Evolutionary conservation across 1,140 invertebrate species (phyloP).

Genomic region (Acromyrmex echinatior): DNA sequence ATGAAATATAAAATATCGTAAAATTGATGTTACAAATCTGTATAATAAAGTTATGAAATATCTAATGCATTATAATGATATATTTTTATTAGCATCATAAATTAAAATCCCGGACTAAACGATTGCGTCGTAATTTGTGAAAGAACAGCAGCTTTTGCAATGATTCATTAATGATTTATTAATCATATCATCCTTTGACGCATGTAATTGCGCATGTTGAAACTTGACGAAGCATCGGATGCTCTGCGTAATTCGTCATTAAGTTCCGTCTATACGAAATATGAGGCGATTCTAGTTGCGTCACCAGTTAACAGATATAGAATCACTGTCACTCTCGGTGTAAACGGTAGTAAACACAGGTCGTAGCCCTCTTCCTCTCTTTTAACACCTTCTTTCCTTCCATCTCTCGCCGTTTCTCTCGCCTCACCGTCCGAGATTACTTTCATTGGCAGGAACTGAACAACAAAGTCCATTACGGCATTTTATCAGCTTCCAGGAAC

Average conservation of each 20-base stretch:
- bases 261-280: constrained; percentile 63
- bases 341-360: constrained; percentile 70
- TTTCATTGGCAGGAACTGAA: constrained; percentile 32
- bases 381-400: neutral
- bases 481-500: constrained; percentile 40
- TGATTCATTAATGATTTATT: constrained; percentile 39
- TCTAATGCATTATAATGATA: neutral
- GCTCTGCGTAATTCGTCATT: constrained; percentile 34
- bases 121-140: neutral
- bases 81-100: neutral
- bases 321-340: constrained; percentile 75
- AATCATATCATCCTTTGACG: constrained; percentile 6
- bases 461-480: constrained; percentile 27
- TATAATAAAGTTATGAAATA: neutral
- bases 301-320: constrained; percentile 71
- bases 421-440: constrained; percentile 30
- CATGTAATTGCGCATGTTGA: constrained; percentile 16
- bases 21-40: neutral
- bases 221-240: constrained; percentile 32
- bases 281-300: constrained; percentile 69
- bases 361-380: constrained; percentile 70
- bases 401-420: constrained; percentile 33
- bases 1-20: neutral
- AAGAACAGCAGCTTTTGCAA: neutral
- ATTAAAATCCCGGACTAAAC: neutral